These are phyloP conservation scores for Molanna angustata DNA, from an alignment of 2,888 invertebrate genomes.

Conservation along the genomic window DNA sequence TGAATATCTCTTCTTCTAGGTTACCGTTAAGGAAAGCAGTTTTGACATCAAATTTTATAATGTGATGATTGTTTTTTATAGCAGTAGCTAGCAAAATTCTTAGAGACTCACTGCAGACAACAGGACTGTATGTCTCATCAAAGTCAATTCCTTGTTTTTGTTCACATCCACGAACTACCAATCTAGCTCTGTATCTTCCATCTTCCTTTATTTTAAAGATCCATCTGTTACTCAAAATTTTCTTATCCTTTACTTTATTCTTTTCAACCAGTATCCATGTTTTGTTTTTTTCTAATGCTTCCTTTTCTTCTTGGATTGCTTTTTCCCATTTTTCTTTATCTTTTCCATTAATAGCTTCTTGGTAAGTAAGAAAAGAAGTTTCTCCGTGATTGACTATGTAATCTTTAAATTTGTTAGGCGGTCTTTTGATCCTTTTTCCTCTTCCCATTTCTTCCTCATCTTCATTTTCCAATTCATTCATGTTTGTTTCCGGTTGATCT, in stretches of 20 bases:
- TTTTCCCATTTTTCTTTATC: not conserved
- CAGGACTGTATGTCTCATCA: conserved; percentile 1
- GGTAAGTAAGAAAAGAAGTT: not conserved
- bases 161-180: not conserved
- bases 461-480: not conserved
- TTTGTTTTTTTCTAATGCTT: not conserved
- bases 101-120: not conserved
- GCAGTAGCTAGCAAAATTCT: not conserved
- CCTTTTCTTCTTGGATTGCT: not conserved
- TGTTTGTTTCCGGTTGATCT: not conserved
- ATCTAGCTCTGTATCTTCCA: conserved; percentile 2
- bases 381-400: not conserved
- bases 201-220: not conserved
- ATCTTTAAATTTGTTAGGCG: not conserved
- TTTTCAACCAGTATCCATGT: not conserved
- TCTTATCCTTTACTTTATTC: conserved; percentile 1
- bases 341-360: conserved; percentile 1
- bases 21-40: not conserved
- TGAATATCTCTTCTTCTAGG: not conserved
- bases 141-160: not conserved
- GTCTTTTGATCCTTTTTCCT: not conserved
- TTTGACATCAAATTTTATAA: conserved; percentile 1
- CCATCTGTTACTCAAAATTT: not conserved
- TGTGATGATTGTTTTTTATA: not conserved
- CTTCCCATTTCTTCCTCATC: not conserved